Conservation (phyloP, 53 echinoderm and acorn worm species). For the Paelopatides confundens region DNA sequence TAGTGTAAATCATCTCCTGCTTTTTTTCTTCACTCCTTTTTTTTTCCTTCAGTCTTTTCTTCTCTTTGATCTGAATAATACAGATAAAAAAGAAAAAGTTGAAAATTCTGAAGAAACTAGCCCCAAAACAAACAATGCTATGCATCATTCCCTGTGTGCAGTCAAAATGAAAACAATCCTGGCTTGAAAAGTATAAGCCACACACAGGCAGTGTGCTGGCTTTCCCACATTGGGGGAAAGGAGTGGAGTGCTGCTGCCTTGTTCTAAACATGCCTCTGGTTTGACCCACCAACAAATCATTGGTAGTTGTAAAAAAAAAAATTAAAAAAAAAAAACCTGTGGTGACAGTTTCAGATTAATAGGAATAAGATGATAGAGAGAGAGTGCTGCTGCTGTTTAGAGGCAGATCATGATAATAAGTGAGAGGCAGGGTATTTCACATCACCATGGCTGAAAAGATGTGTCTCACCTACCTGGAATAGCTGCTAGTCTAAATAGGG, state of each 20-base stretch:
- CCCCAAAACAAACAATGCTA: slow-evolving; percentile 25
- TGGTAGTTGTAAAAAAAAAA: slow-evolving; percentile 2
- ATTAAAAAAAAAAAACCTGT: too few species aligned
- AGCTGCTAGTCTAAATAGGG: too few species aligned
- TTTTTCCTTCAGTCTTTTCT: background rate
- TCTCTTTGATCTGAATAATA: background rate
- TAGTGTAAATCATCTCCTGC: slow-evolving; percentile 18
- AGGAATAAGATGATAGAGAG: background rate
- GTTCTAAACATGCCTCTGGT: slow-evolving; percentile 29
- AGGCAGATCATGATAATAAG: background rate
- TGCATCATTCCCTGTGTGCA: slow-evolving; percentile 7
- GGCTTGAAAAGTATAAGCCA: background rate
- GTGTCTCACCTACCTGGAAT: too few species aligned
- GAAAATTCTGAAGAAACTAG: background rate
- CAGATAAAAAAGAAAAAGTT: background rate
- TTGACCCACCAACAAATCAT: slow-evolving; percentile 41
- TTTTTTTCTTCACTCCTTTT: background rate
- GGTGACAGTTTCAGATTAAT: slow-evolving; percentile 38
- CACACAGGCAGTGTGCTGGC: background rate
- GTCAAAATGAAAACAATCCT: slow-evolving; percentile 15
- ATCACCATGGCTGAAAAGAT: too few species aligned
- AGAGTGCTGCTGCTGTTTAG: background rate
- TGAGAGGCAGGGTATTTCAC: too few species aligned
- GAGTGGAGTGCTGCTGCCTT: too few species aligned
- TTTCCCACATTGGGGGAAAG: background rate